Evolutionary conservation across 1,140 invertebrate species (phyloP).

Genomic region (Drosophila saltans): DNA sequence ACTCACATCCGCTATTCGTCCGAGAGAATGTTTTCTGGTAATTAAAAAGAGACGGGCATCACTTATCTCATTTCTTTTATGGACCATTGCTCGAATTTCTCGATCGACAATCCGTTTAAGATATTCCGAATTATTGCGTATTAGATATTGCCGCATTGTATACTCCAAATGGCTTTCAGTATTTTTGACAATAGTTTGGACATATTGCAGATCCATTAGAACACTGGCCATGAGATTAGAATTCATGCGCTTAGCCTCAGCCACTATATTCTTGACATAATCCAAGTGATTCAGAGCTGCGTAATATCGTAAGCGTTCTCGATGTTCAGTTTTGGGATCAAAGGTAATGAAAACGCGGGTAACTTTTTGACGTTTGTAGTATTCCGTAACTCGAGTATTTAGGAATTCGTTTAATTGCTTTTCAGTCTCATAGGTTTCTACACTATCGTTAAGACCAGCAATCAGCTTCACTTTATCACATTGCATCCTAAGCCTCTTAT

Average conservation of each 20-base stretch:
- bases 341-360: background rate
- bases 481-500: background rate
- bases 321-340: fast-evolving
- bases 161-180: slow-evolving; percentile 31
- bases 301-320: background rate
- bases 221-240: slow-evolving; percentile 15
- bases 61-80: slow-evolving; percentile 58
- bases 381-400: slow-evolving; percentile 33
- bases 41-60: slow-evolving; percentile 52
- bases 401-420: slow-evolving; percentile 21
- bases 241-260: slow-evolving; percentile 15
- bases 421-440: background rate
- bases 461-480: slow-evolving; percentile 41
- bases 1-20: slow-evolving; percentile 36
- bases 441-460: fast-evolving
- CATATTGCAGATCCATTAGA: slow-evolving; percentile 32
- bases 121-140: slow-evolving; percentile 16
- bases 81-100: slow-evolving; percentile 27
- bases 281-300: slow-evolving; percentile 22
- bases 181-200: background rate
- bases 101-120: slow-evolving; percentile 16
- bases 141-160: background rate
- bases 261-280: background rate
- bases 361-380: slow-evolving; percentile 39
- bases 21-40: slow-evolving; percentile 50